Conservation (phyloP, 2,797 vertebrate genomes). For the Anomalospiza imberbis region DNA sequence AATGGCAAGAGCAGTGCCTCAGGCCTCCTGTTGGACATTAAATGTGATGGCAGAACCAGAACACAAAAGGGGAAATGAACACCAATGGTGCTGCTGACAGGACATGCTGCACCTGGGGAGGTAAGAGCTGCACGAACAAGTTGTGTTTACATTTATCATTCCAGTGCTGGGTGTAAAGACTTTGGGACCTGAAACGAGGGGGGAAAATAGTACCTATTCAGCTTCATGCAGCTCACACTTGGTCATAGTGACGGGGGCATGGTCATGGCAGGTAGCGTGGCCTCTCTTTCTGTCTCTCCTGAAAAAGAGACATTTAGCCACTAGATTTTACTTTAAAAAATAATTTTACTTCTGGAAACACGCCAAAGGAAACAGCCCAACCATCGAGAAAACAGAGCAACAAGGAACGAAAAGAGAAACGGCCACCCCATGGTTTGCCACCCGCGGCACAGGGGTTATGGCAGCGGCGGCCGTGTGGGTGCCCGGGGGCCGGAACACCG, state of each 20-base stretch:
- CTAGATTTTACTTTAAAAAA: not conserved
- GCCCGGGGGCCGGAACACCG: not conserved
- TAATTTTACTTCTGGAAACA: not conserved
- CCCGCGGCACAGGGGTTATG: not conserved
- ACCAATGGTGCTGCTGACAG: not conserved
- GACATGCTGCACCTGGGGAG: not conserved
- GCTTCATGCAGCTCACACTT: not conserved
- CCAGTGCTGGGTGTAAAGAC: not conserved
- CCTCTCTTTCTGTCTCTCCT: not conserved
- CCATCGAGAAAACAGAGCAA: not conserved
- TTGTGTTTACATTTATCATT: not conserved
- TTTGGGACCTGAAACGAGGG: not conserved
- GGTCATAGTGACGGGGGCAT: not conserved
- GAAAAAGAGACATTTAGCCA: not conserved
- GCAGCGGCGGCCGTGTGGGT: not conserved
- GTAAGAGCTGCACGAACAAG: not conserved
- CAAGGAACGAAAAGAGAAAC: not conserved
- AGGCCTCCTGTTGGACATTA: not conserved
- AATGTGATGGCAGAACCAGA: not conserved
- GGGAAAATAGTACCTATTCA: not conserved
- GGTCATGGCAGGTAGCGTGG: not conserved
- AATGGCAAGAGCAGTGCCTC: not conserved
- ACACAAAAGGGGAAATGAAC: not conserved
- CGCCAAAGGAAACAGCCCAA: not conserved
- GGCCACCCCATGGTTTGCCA: not conserved